Evolutionary conservation across 2,888 invertebrate genomes (phyloP).

Genomic region (Heliconius hortense): DNA sequence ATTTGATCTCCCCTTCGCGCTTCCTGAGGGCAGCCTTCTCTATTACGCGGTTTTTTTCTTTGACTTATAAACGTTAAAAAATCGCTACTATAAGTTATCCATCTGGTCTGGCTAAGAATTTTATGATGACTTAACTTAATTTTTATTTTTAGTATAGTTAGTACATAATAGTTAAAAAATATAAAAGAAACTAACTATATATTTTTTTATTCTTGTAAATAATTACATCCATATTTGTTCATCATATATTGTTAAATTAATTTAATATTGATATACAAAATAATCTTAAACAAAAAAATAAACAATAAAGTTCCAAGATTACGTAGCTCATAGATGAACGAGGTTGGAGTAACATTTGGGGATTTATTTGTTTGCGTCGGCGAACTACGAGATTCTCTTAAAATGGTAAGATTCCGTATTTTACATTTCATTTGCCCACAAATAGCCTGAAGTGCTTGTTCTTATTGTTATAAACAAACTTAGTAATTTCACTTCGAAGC

Average conservation of each 20-base stretch:
- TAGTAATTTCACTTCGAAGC: slow-evolving; percentile 38
- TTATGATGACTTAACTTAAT: too few species aligned
- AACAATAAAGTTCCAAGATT: slow-evolving; percentile 29
- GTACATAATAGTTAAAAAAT: too few species aligned
- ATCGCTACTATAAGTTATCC: slow-evolving; percentile 21
- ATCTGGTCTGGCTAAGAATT: not conserved
- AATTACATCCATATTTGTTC: not conserved
- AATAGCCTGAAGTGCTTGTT: slow-evolving; percentile 45
- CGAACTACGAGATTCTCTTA: slow-evolving; percentile 59
- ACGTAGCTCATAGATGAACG: slow-evolving; percentile 40
- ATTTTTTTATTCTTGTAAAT: not conserved
- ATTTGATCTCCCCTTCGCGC: slow-evolving; percentile 33
- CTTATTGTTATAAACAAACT: slow-evolving; percentile 38
- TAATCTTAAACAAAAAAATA: slow-evolving; percentile 25
- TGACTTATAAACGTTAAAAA: slow-evolving; percentile 29
- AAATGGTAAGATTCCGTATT: slow-evolving; percentile 62
- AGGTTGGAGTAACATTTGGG: slow-evolving; percentile 50
- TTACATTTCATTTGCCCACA: slow-evolving; percentile 64
- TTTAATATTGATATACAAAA: not conserved
- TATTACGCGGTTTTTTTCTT: slow-evolving; percentile 29
- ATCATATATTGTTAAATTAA: not conserved
- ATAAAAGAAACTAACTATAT: too few species aligned
- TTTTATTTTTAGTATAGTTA: too few species aligned
- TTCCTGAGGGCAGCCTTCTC: slow-evolving; percentile 29
- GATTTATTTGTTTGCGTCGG: slow-evolving; percentile 63